A percentile compares a stretch with the other conserved stretches of the same genome.
phyloP scores from a whole-genome alignment of 2,113 vertebrate species.

The Rattus rattus region DNA sequence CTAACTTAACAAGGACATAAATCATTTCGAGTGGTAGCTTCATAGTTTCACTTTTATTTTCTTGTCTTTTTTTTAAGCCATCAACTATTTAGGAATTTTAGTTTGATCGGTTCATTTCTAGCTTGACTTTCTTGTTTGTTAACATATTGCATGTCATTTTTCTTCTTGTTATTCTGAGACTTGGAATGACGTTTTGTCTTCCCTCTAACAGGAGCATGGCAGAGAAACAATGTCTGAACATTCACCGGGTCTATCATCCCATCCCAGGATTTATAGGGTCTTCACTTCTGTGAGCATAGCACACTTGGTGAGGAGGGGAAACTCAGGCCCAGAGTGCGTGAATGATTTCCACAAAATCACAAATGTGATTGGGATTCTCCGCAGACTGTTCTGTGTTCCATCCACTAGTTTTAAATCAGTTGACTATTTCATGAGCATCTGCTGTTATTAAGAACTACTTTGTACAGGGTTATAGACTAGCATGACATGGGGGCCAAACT shows the following conservation, averaged over 20 bases:
- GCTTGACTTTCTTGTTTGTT: neutral
- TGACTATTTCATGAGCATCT: neutral
- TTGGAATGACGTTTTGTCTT: neutral
- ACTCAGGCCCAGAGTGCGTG: neutral
- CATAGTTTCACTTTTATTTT: neutral
- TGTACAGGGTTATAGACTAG: neutral
- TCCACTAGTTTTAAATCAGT: neutral
- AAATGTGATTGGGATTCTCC: too few relatives aligned
- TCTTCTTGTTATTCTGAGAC: neutral
- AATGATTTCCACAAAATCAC: neutral
- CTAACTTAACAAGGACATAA: neutral
- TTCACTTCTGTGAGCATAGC: neutral
- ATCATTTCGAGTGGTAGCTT: slow-evolving; percentile 11
- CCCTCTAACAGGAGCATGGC: neutral
- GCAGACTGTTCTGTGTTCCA: neutral
- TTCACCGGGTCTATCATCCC: neutral
- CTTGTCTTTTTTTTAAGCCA: neutral
- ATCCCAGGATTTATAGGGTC: neutral
- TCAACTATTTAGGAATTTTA: neutral
- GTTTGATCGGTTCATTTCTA: neutral
- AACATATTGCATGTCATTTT: neutral
- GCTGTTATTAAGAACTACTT: neutral
- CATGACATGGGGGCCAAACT: neutral
- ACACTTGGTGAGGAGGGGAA: neutral
- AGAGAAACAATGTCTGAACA: neutral